Evolutionary conservation across 2,113 vertebrate species (phyloP).

Genomic region (Lepus americanus): DNA sequence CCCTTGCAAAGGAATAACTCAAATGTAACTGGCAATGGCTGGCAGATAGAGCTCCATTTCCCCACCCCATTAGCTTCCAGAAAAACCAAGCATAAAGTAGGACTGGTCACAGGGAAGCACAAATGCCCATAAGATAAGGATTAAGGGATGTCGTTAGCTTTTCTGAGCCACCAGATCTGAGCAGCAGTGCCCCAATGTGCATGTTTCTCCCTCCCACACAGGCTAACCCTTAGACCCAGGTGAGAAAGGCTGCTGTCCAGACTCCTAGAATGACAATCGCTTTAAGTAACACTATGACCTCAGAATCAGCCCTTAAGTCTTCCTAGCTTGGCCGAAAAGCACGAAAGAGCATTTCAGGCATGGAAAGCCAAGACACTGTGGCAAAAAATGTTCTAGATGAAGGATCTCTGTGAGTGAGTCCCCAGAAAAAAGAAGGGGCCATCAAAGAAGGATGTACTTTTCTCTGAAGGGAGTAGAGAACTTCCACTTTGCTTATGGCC

Average conservation of each 20-base stretch:
- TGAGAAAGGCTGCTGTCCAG: not conserved
- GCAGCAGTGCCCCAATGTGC: not conserved
- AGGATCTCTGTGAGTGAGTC: too few species aligned
- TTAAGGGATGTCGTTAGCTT: not conserved
- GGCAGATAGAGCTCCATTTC: not conserved
- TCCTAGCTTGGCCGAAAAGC: too few species aligned
- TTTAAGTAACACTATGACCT: too few species aligned
- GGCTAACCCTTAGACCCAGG: not conserved
- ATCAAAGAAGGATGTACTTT: too few species aligned
- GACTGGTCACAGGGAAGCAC: not conserved
- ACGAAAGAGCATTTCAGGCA: too few species aligned
- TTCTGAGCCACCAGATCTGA: slow-evolving; percentile 6
- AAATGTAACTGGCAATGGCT: not conserved
- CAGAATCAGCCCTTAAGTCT: too few species aligned
- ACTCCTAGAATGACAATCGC: too few species aligned
- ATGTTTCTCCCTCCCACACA: not conserved
- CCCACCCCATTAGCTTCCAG: not conserved
- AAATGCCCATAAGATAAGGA: not conserved
- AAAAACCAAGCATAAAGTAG: slow-evolving; percentile 61
- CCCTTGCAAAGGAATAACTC: not conserved
- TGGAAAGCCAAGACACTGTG: too few species aligned
- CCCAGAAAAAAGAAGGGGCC: too few species aligned
- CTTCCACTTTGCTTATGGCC: too few species aligned
- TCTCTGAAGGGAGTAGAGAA: too few species aligned
- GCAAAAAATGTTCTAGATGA: too few species aligned